Conservation (phyloP, 2,888 invertebrate species). For the Trisateles emortualis region DNA sequence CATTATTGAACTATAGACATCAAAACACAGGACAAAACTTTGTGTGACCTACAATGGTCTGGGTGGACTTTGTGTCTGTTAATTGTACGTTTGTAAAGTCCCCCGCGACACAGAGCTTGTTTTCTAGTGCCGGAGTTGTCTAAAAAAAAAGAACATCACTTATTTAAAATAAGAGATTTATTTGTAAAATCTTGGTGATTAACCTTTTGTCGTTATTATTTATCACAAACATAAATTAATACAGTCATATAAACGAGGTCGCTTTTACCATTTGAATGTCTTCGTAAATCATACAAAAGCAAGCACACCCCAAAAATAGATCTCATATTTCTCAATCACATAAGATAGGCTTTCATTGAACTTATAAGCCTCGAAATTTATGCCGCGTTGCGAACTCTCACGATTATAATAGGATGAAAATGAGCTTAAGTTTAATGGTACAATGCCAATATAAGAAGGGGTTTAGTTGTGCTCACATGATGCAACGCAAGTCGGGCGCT, state of each 20-base stretch:
- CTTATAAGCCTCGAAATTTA: constrained; percentile 49
- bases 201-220: too few relatives aligned
- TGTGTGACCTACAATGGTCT: too few relatives aligned
- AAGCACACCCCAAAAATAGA: constrained; percentile 26
- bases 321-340: constrained; percentile 35
- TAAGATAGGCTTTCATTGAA: constrained; percentile 44
- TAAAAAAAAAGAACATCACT: too few relatives aligned
- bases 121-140: too few relatives aligned
- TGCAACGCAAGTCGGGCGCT: constrained; percentile 47
- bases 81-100: too few relatives aligned
- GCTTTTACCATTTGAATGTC: constrained; percentile 5
- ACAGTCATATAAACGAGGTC: too few relatives aligned
- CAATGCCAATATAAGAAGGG: constrained; percentile 48
- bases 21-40: too few relatives aligned
- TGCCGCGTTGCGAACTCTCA: constrained; percentile 44
- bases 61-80: too few relatives aligned
- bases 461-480: constrained; percentile 44
- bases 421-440: constrained; percentile 50
- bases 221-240: neutral
- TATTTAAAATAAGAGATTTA: too few relatives aligned
- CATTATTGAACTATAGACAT: too few relatives aligned
- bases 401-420: constrained; percentile 48
- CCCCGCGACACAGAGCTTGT: too few relatives aligned
- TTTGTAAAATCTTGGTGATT: too few relatives aligned
- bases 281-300: constrained; percentile 14